Evolutionary conservation across 1,140 invertebrate species (phyloP).

Genomic region (Drosophila obscura): DNA sequence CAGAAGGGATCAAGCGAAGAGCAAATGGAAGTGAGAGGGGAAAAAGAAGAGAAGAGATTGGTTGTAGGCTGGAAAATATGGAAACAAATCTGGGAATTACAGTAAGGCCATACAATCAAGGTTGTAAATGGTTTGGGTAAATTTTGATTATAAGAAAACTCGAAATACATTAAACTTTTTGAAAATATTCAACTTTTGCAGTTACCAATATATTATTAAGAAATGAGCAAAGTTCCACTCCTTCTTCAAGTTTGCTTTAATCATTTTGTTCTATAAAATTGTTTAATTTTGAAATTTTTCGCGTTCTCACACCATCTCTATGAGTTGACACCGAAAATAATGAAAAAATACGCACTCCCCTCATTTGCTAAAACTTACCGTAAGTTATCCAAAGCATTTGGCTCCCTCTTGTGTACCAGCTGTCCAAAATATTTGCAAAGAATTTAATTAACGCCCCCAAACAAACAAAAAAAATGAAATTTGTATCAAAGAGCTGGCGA

Average conservation of each 20-base stretch:
- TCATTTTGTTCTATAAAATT: too few species aligned
- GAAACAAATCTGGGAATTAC: not conserved
- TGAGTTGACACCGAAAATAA: constrained; percentile 14
- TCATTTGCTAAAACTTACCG: constrained; percentile 10
- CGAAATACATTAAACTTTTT: too few species aligned
- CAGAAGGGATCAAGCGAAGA: constrained; percentile 27
- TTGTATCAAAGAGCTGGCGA: constrained; percentile 34
- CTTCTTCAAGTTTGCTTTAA: too few species aligned
- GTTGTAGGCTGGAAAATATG: not conserved
- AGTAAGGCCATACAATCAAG: too few species aligned
- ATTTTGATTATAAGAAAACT: too few species aligned
- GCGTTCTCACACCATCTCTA: too few species aligned
- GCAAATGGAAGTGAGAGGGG: not conserved
- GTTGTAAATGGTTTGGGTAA: not conserved
- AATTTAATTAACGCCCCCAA: constrained; percentile 45
- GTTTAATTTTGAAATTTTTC: too few species aligned
- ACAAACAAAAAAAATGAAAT: constrained; percentile 9
- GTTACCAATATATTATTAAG: too few species aligned
- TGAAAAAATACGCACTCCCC: constrained; percentile 5
- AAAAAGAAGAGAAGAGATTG: constrained; percentile 1
- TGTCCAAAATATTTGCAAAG: constrained; percentile 30
- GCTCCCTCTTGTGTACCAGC: constrained; percentile 36
- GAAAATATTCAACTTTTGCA: too few species aligned
- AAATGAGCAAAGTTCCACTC: too few species aligned
- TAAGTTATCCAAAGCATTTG: constrained; percentile 35